A percentile compares a stretch with the other conserved stretches of the same genome.
These are phyloP conservation scores for Porites evermanni DNA, from an alignment of 92 coral and sea anemone genomes.

Conservation along the genomic window DNA sequence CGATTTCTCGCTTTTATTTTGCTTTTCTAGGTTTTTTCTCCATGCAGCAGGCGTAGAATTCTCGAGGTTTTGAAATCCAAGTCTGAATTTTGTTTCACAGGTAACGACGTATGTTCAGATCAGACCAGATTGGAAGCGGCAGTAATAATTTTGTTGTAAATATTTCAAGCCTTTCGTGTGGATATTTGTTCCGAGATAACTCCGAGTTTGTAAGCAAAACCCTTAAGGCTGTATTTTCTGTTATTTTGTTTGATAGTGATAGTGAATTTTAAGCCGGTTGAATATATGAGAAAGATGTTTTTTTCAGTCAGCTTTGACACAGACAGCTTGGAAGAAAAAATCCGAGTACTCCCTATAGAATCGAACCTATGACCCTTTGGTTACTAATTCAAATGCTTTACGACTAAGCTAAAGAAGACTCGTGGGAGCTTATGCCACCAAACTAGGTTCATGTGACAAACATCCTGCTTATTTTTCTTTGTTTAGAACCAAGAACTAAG, in stretches of 20 bases:
- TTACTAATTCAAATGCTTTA: too few species aligned
- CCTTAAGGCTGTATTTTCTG: not conserved
- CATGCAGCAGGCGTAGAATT: conserved; percentile 81
- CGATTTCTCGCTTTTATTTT: not conserved
- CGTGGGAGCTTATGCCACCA: too few species aligned
- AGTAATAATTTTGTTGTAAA: not conserved
- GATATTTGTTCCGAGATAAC: too few species aligned
- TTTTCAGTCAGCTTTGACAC: too few species aligned
- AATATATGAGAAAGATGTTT: too few species aligned
- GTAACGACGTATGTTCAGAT: conserved; percentile 28
- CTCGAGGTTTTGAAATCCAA: conserved; percentile 70
- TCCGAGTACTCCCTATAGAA: too few species aligned
- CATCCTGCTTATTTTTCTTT: not conserved
- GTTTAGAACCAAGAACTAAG: conserved; percentile 73
- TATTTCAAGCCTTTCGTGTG: not conserved
- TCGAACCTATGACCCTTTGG: too few species aligned
- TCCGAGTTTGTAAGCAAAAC: not conserved
- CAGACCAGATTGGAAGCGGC: not conserved
- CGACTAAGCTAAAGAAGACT: too few species aligned
- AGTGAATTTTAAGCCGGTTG: too few species aligned
- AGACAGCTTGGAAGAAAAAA: too few species aligned
- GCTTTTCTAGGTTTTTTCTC: conserved; percentile 75
- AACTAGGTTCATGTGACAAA: too few species aligned
- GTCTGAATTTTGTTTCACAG: conserved; percentile 73
- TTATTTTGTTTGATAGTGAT: too few species aligned